Base-by-base conservation (phyloP, 1,140 invertebrate species). In the Tetraneura akinire region DNA sequence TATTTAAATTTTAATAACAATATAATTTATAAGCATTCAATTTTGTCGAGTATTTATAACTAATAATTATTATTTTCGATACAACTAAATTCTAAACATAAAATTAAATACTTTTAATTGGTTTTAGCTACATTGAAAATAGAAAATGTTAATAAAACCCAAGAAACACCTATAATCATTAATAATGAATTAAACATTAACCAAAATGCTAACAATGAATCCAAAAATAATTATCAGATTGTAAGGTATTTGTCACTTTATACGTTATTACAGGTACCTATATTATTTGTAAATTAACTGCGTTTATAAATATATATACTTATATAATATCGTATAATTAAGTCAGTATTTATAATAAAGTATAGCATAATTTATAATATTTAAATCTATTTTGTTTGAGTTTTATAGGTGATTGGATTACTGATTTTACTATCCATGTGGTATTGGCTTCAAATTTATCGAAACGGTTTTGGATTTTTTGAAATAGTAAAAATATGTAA, bases 401-500 rank as follows among this genome's bases (percentile, higher is more conserved):
- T 62, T 62, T 78, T 37, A n/a, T n/a, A 82, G 60, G 49, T 80
- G n/a, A 76, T 73, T 21, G 82, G 82, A 47, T 29, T 84, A 26
- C 8, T 80, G 0, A 37, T 78, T 18, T 80, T 84, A 26, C 42
- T 83, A 8, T 62, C 82, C 5, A 66, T 84, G 4, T 81, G 80
- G 26, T 80, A 82, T 18, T 84, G 83, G 83, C 82, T 82, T 18
- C 32, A 66, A 10, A 8, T 57, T 16, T 82, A 81, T 37, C 53
- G 81, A 0, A 90, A 89, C 21, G 95, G 95, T 8, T 93, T 96
- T 85, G 89, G 90, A 3, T 95, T 94, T 91, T 88, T 85, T 11
- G 88, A 87, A 9, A 85, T 91, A 4, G 80, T 82, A 1, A 83
- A 88, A 16, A 88, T 94, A 85, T 97, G 97, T 82, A 96, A 96